Conservation (phyloP, 2,888 invertebrate species). For the Stenotaenia linearis region DNA sequence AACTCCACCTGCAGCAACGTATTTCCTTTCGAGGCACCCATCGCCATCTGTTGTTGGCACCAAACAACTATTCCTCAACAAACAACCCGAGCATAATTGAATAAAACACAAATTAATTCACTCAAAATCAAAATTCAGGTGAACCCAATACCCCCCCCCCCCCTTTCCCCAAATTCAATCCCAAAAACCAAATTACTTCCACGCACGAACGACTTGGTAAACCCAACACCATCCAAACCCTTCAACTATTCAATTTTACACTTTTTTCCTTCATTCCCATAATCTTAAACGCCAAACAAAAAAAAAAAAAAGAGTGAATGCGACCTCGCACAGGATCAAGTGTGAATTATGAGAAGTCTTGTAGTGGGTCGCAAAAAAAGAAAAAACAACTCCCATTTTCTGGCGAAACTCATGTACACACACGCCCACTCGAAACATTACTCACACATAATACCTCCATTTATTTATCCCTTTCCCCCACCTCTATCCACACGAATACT, state of each 20-base stretch:
- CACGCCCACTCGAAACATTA: background rate
- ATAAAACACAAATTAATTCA: background rate
- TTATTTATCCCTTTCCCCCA: background rate
- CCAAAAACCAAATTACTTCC: background rate
- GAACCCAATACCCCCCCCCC: background rate
- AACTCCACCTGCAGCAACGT: background rate
- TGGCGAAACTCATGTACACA: background rate
- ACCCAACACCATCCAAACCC: background rate
- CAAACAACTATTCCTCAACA: background rate
- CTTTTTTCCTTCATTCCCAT: slow-evolving; percentile 12
- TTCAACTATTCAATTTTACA: background rate
- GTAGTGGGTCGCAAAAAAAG: slow-evolving; percentile 11
- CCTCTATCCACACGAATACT: background rate
- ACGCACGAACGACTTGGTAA: background rate
- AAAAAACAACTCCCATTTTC: slow-evolving; percentile 7
- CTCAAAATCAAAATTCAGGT: background rate
- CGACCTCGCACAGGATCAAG: slow-evolving; percentile 14
- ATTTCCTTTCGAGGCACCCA: background rate
- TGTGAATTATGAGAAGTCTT: slow-evolving; percentile 16
- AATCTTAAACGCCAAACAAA: background rate
- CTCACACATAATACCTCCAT: background rate
- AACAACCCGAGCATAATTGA: background rate
- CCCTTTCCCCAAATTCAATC: background rate
- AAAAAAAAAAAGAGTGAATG: background rate
- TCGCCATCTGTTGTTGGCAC: slow-evolving; percentile 9